Base-by-base conservation (phyloP, 2,888 invertebrate species). In the Mantis religiosa region DNA sequence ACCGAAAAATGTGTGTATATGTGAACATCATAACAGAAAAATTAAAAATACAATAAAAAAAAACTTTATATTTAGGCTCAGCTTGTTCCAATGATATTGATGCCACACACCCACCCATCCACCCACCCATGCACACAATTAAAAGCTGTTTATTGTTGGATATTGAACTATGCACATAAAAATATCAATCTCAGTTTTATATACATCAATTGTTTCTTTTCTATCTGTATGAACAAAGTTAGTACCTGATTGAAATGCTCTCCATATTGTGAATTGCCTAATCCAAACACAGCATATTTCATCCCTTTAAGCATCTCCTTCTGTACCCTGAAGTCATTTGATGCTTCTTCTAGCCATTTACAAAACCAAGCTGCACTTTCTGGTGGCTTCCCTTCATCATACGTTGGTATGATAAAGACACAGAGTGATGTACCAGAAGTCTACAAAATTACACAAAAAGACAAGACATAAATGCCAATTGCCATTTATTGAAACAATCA, bases 231-330 rank as follows among this genome's bases (percentile, higher is more conserved):
- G 41, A 41, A 28, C 28, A 81, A 54, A 71, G 27, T 27, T 20
- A 89, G 90, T 91, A 93, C 93, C 90, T 92, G 91, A 91, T 94
- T 93, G 91, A 92, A 94, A 90, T 93, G 92, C 0, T 92, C 92
- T 83, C 91, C 92, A 91, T 95, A 95, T 12, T 92, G 89, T 9
- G 94, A 95, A 91, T 94, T 94, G 34, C 95, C 95, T 54, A 95
- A 92, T 8, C 94, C 95, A 91, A 95, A 94, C 3, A 95, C 93
- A 47, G 93, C 92, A 92, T 92, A 95, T 54, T 92, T 92, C 88
- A 94, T 89, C 41, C 93, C 93, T 30, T 92, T 92, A 28, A 95
- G 92, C n/a, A 93, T 91, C 20, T 92, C 92, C 90, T 94, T 94
- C 71, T 93, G 93, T 41, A 94, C 93, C 87, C 94, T 92, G 91